Conservation (phyloP, 2,888 invertebrate species). For the Alitta virens region DNA sequence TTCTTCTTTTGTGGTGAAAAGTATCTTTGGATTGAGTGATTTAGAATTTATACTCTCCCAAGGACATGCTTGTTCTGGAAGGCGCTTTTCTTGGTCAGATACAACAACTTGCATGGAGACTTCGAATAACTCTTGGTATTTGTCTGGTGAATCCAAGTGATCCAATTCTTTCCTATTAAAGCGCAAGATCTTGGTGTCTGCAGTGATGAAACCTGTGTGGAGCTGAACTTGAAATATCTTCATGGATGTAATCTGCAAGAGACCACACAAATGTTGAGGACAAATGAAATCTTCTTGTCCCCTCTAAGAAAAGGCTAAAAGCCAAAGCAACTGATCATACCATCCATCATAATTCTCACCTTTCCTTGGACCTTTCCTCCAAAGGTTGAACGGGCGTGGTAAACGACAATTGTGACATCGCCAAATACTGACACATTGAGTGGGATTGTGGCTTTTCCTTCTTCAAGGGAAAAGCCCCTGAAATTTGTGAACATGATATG, state of each 20-base stretch:
- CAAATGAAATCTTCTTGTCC: not conserved
- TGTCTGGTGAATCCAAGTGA: slow-evolving; percentile 51
- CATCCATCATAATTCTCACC: slow-evolving; percentile 37
- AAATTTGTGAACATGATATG: not conserved
- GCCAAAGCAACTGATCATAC: not conserved
- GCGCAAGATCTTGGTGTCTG: slow-evolving; percentile 65
- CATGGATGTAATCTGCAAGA: slow-evolving; percentile 63
- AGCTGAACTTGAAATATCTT: slow-evolving; percentile 85
- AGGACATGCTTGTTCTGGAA: slow-evolving; percentile 33
- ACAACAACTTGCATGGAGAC: slow-evolving; percentile 45
- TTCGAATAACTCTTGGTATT: slow-evolving; percentile 51
- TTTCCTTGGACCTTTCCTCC: slow-evolving; percentile 65
- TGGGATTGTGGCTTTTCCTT: slow-evolving; percentile 63
- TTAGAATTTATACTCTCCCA: slow-evolving; percentile 48
- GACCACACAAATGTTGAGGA: not conserved
- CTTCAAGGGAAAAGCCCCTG: slow-evolving; percentile 57
- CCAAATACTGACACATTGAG: slow-evolving; percentile 78
- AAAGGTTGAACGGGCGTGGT: slow-evolving; percentile 77
- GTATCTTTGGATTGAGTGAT: slow-evolving; percentile 43
- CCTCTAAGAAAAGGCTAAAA: too few relatives aligned
- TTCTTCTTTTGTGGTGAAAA: slow-evolving; percentile 51
- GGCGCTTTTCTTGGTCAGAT: slow-evolving; percentile 41
- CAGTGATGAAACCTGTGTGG: slow-evolving; percentile 81
- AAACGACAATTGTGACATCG: slow-evolving; percentile 78
- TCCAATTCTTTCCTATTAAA: slow-evolving; percentile 49